phyloP scores from a whole-genome alignment of 2,797 vertebrate genomes.

The Nothura maculosa region DNA sequence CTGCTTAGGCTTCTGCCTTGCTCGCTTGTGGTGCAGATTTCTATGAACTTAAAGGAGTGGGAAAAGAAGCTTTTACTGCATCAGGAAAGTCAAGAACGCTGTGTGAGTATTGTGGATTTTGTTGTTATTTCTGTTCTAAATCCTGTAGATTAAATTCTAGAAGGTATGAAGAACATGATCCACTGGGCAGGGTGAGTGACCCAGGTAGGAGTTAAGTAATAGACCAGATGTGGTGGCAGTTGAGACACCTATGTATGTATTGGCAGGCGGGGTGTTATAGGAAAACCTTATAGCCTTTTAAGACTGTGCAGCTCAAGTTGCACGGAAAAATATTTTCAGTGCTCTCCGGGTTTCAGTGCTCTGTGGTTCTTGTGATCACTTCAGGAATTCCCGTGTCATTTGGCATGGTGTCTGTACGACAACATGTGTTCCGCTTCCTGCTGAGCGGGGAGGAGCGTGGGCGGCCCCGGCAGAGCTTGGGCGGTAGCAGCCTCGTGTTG shows the following conservation, averaged over 20 bases:
- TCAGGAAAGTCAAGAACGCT: not conserved
- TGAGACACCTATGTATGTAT: accelerated
- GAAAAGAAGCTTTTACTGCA: not conserved
- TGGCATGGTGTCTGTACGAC: not conserved
- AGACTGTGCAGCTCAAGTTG: not conserved
- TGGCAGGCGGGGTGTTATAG: not conserved
- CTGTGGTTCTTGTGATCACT: not conserved
- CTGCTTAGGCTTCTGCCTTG: not conserved
- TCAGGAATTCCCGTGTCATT: not conserved
- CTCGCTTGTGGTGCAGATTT: not conserved
- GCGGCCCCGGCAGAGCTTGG: not conserved
- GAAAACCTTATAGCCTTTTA: not conserved
- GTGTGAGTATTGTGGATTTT: not conserved
- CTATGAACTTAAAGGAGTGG: not conserved
- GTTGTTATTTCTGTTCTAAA: not conserved
- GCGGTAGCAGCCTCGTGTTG: accelerated
- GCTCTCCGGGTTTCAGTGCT: not conserved
- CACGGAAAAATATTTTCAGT: not conserved
- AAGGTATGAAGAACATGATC: accelerated
- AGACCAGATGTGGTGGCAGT: not conserved
- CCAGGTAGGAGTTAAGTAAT: not conserved
- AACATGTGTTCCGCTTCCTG: accelerated
- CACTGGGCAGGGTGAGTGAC: accelerated
- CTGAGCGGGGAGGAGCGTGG: not conserved
- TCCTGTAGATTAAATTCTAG: not conserved